phyloP scores from a whole-genome alignment of 2,113 vertebrate genomes.

The Falco punctatus region DNA sequence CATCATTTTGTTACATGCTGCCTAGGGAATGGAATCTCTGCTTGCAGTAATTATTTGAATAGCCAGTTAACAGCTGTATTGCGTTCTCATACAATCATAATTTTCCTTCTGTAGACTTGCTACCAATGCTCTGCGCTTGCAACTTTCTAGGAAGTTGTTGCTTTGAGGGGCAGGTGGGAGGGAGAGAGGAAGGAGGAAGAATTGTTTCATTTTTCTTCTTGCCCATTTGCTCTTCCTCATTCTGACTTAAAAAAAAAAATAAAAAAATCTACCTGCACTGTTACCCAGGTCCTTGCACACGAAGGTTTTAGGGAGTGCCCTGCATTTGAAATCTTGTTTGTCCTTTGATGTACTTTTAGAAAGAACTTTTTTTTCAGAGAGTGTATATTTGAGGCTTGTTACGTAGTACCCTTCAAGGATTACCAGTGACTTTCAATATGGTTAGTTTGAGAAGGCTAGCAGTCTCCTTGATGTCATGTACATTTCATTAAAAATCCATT shows the following conservation, averaged over 20 bases:
- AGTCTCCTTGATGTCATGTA: background rate
- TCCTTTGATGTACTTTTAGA: background rate
- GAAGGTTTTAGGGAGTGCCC: background rate
- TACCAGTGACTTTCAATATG: background rate
- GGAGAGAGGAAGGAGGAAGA: background rate
- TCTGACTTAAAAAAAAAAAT: background rate
- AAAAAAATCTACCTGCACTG: background rate
- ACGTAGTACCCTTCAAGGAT: background rate
- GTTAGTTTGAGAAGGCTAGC: background rate
- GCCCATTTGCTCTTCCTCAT: background rate
- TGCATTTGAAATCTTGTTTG: background rate
- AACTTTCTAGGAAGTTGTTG: background rate
- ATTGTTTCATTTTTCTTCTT: background rate
- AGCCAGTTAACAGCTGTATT: background rate
- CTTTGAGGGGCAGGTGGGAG: background rate
- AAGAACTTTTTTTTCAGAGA: background rate
- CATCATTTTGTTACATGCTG: background rate
- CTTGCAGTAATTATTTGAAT: background rate
- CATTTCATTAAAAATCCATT: background rate
- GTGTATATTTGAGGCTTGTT: background rate
- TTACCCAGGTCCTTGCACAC: background rate
- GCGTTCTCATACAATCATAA: background rate
- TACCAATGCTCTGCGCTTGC: background rate
- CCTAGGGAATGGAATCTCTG: background rate
- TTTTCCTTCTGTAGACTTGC: background rate